Evolutionary conservation across 2,888 invertebrate species (phyloP).

Genomic region (Unio delphinus): DNA sequence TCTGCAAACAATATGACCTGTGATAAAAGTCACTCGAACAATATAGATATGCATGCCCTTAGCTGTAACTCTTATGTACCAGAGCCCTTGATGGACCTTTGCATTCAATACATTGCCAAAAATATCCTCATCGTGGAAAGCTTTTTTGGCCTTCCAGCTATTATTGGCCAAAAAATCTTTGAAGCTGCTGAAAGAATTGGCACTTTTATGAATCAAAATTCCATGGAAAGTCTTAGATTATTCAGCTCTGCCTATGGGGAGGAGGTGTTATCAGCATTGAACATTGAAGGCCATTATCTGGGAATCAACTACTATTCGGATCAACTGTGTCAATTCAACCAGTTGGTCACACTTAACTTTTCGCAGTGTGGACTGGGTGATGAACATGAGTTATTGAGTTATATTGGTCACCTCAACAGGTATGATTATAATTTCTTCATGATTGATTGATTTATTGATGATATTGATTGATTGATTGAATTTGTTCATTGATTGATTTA

Average conservation of each 20-base stretch:
- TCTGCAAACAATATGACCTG: background rate
- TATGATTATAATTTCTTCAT: slow-evolving; percentile 1
- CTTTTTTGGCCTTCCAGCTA: slow-evolving; percentile 33
- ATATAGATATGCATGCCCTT: background rate
- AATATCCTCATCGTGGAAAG: slow-evolving; percentile 33
- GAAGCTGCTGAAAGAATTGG: slow-evolving; percentile 10
- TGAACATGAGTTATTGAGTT: slow-evolving; percentile 29
- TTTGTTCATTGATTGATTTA: too few species aligned
- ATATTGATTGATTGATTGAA: too few species aligned
- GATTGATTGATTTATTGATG: too few species aligned
- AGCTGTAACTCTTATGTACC: background rate
- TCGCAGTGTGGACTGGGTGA: slow-evolving; percentile 29
- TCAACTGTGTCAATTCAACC: slow-evolving; percentile 19
- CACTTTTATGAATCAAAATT: slow-evolving; percentile 11
- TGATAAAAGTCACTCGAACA: background rate
- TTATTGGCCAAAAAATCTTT: slow-evolving; percentile 28
- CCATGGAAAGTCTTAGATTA: slow-evolving; percentile 2
- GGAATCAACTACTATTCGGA: slow-evolving; percentile 17
- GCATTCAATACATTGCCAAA: slow-evolving; percentile 20
- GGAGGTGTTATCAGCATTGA: slow-evolving; percentile 12
- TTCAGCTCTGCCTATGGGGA: slow-evolving; percentile 17
- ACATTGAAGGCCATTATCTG: slow-evolving; percentile 15
- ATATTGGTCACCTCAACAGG: slow-evolving; percentile 16
- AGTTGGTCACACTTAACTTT: slow-evolving; percentile 21
- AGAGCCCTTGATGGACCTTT: slow-evolving; percentile 14